phyloP scores from a whole-genome alignment of 1,140 invertebrate genomes.

The Dreissena polymorpha region DNA sequence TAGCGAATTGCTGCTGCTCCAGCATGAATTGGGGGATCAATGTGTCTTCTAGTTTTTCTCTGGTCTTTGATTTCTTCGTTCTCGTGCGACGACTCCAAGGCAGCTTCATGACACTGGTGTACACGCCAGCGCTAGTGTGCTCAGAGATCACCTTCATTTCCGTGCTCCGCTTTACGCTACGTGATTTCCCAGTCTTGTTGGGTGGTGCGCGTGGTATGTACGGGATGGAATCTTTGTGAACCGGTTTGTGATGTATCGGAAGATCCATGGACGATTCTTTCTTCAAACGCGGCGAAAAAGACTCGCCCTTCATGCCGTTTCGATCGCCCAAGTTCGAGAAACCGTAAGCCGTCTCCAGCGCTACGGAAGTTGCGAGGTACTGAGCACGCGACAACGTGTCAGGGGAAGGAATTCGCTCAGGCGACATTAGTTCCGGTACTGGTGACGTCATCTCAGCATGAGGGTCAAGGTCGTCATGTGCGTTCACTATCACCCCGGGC shows the following conservation, averaged over 20 bases:
- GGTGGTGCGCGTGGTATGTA: conserved; percentile 23
- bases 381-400: conserved; percentile 17
- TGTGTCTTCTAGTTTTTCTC: conserved; percentile 36
- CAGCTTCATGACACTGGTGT: conserved; percentile 75
- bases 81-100: conserved; percentile 72
- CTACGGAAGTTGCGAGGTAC: conserved; percentile 14
- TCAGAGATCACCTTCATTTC: conserved; percentile 75
- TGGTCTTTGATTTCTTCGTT: conserved; percentile 55
- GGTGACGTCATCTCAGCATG: conserved; percentile 17
- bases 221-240: conserved; percentile 26
- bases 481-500: background rate
- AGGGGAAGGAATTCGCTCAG: conserved; percentile 17
- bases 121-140: conserved; percentile 71
- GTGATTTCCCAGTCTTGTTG: conserved; percentile 34
- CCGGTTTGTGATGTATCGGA: background rate
- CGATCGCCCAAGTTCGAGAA: background rate
- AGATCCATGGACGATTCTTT: conserved; percentile 9
- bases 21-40: conserved; percentile 40
- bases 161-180: conserved; percentile 50
- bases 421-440: conserved; percentile 37
- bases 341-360: conserved; percentile 3
- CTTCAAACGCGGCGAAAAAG: conserved; percentile 22
- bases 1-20: conserved; percentile 30
- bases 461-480: conserved; percentile 21
- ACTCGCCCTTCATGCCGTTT: background rate